Percentiles rank a stretch among this genome's conserved stretches.
These are phyloP conservation scores for Cinclus cinclus DNA, from an alignment of 2,113 vertebrate species.

Conservation along the genomic window DNA sequence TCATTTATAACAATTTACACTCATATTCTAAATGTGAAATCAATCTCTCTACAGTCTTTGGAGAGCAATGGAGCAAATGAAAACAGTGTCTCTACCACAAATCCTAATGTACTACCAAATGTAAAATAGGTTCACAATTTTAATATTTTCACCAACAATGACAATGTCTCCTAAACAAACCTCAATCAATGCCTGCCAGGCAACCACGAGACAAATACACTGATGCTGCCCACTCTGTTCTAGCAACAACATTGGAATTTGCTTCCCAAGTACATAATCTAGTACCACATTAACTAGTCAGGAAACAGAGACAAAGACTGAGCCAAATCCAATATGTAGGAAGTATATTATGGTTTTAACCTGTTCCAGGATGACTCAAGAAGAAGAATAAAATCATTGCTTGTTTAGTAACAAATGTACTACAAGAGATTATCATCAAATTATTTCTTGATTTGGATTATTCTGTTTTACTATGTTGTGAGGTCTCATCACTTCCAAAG, in stretches of 20 bases:
- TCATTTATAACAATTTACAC: not conserved
- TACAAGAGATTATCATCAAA: not conserved
- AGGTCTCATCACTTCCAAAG: not conserved
- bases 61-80: not conserved
- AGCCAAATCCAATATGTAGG: not conserved
- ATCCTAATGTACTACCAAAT: not conserved
- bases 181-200: not conserved
- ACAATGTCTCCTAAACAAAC: not conserved
- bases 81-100: not conserved
- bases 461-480: not conserved
- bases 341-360: not conserved
- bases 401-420: not conserved
- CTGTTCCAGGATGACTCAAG: not conserved
- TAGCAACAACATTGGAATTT: not conserved
- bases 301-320: not conserved
- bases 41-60: not conserved
- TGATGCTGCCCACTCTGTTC: not conserved
- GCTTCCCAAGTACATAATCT: not conserved
- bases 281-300: not conserved
- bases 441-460: not conserved
- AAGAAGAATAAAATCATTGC: not conserved
- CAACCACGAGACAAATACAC: not conserved
- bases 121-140: not conserved
- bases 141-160: not conserved
- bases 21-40: not conserved